Percentiles rank a stretch among this genome's conserved stretches.
Evolutionary conservation across 64 coral and sea anemone genomes (phyloP).

Genomic region (Catalaphyllia jardinei): DNA sequence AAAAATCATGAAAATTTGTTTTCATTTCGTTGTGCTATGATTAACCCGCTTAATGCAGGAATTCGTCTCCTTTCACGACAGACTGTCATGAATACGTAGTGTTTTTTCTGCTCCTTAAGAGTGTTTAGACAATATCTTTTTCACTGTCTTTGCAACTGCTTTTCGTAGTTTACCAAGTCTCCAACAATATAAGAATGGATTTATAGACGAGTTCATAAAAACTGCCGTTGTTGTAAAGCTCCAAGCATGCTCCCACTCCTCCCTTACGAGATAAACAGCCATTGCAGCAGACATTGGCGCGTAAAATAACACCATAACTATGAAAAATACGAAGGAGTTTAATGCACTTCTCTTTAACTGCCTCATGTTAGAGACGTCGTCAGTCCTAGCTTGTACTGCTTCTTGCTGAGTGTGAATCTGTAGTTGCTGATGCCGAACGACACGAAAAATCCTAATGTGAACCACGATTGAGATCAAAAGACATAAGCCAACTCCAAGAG

Average conservation of each 20-base stretch:
- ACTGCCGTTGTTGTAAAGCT: constrained; percentile 18
- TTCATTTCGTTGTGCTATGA: no score
- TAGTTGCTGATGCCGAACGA: background rate
- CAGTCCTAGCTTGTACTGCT: background rate
- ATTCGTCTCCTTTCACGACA: no score
- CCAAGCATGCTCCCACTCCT: background rate
- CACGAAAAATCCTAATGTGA: background rate
- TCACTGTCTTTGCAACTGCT: constrained; percentile 7
- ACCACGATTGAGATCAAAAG: background rate
- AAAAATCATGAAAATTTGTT: no score
- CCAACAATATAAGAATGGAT: constrained; percentile 25
- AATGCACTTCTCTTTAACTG: constrained; percentile 21
- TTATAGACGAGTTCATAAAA: constrained; percentile 23
- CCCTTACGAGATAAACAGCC: background rate
- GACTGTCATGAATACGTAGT: no score
- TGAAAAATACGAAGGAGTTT: constrained; percentile 21
- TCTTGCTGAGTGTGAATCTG: background rate
- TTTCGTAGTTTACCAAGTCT: background rate
- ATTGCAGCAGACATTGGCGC: background rate
- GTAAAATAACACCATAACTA: constrained; percentile 13
- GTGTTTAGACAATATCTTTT: background rate
- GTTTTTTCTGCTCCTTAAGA: background rate
- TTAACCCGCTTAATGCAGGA: no score
- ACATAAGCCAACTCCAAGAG: background rate
- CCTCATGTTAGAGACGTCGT: background rate